Evolutionary conservation across 2,888 invertebrate genomes (phyloP).

Genomic region (Plagiodera versicolora): DNA sequence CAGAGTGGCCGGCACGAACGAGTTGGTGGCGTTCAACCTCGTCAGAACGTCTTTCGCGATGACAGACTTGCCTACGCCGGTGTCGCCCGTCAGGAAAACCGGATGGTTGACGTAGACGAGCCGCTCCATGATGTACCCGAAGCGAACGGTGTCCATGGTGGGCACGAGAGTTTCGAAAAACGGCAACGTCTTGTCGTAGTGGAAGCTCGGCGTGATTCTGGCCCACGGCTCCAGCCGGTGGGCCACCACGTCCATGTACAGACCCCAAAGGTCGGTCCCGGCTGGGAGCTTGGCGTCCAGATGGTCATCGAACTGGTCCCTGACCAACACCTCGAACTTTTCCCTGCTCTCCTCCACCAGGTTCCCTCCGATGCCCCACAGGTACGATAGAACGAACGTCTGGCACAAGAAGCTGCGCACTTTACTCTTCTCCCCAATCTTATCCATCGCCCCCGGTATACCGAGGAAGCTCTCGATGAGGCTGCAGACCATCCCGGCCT

Average conservation of each 20-base stretch:
- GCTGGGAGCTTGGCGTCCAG: constrained; percentile 73
- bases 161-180: constrained; percentile 91
- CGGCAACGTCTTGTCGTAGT: constrained; percentile 68
- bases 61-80: constrained; percentile 89
- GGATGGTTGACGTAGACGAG: constrained; percentile 73
- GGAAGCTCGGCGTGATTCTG: constrained; percentile 74
- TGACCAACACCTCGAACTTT: constrained; percentile 69
- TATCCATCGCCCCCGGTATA: constrained; percentile 59
- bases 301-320: constrained; percentile 70
- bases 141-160: constrained; percentile 87
- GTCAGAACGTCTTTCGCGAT: constrained; percentile 76
- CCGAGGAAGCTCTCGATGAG: constrained; percentile 71
- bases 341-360: constrained; percentile 70
- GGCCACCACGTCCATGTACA: constrained; percentile 72
- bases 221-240: constrained; percentile 76
- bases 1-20: constrained; percentile 74
- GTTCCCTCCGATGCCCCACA: constrained; percentile 90
- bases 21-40: constrained; percentile 61
- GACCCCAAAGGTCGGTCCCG: constrained; percentile 73
- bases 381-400: constrained; percentile 77
- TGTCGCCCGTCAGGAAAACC: constrained; percentile 87
- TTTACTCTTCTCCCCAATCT: constrained; percentile 61
- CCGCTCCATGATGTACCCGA: constrained; percentile 78
- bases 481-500: constrained; percentile 74
- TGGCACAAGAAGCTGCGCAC: constrained; percentile 70